phyloP scores from a whole-genome alignment of 2,888 invertebrate species.

The Catocala sponsa region DNA sequence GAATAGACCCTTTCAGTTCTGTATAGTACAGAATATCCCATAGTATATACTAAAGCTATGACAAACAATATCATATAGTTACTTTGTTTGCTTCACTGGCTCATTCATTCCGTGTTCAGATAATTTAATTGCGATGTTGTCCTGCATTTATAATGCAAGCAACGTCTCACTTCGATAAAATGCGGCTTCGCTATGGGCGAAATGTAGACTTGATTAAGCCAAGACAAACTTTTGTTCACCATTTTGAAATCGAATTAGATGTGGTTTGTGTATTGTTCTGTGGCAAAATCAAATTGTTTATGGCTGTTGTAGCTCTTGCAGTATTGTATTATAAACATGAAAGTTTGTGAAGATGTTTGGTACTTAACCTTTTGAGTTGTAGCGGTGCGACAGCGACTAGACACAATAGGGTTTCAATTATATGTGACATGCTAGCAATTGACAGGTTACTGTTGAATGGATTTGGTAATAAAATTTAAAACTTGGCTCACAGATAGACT shows the following conservation, averaged over 20 bases:
- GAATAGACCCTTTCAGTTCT: too few relatives aligned
- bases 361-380: too few relatives aligned
- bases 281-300: constrained; percentile 12
- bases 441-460: too few relatives aligned
- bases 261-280: constrained; percentile 29
- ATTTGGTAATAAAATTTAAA: too few relatives aligned
- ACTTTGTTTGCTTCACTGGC: constrained; percentile 42
- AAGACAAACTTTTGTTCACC: constrained; percentile 44
- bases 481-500: too few relatives aligned
- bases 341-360: too few relatives aligned
- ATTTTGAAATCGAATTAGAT: constrained; percentile 42
- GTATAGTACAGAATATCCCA: too few relatives aligned
- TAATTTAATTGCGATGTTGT: constrained; percentile 69
- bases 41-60: neutral
- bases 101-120: constrained; percentile 66
- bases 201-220: constrained; percentile 46
- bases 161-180: constrained; percentile 54
- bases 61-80: constrained; percentile 48
- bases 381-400: too few relatives aligned
- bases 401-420: too few relatives aligned
- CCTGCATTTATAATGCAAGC: constrained; percentile 67
- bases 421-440: too few relatives aligned
- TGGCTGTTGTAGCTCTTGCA: neutral
- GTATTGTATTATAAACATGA: too few relatives aligned
- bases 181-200: constrained; percentile 42